Evolutionary conservation across 2,797 vertebrate species (phyloP), one percentile per base, ranked within the genome.

Genomic region (Muscicapa striata): DNA sequence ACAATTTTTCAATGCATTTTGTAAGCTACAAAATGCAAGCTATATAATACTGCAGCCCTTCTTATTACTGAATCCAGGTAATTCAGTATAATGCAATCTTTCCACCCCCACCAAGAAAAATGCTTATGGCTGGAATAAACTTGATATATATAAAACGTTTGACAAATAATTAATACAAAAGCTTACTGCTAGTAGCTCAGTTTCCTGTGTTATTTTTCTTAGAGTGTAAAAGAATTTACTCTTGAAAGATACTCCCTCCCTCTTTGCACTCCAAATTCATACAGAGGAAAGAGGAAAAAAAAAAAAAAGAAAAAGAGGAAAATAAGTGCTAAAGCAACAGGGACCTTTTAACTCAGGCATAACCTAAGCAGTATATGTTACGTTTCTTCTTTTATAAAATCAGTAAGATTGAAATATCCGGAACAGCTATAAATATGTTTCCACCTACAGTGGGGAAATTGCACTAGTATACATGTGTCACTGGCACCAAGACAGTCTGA

Each of bases 391-490:
- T 73, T 63, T 20, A 63, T 52, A 90, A 78, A 83, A 73, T 51
- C 23, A 55, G 23, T 54, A 68, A 76, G 43, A 77, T 59, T 82
- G 41, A 84, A 46, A 77, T 62, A 77, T 22, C 69, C 0, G 0
- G 51, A 93, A 89, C 11, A 84, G 14, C 51, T 95, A 78, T 78
- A 84, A 93, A 89, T 94, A 52, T 48, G 8, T 61, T 81, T 13
- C 89, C 80, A 75, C 87, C 95, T 73, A 95, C 91, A 34, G 0
- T 76, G 62, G 92, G 82, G 80, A 95, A 84, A 79, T 91, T 26
- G 43, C 46, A 54, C 19, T 54, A 46, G 46, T 24, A 66, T n/a
- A 32, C 62, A 46, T 40, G 19, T 48, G 46, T 40, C 46, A 64
- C 41, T 83, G 80, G 27, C 46, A 86, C 26, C 16, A 70, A 51